These are phyloP conservation scores for Physeter macrocephalus DNA, from an alignment of 2,113 vertebrate genomes.

Conservation along the genomic window DNA sequence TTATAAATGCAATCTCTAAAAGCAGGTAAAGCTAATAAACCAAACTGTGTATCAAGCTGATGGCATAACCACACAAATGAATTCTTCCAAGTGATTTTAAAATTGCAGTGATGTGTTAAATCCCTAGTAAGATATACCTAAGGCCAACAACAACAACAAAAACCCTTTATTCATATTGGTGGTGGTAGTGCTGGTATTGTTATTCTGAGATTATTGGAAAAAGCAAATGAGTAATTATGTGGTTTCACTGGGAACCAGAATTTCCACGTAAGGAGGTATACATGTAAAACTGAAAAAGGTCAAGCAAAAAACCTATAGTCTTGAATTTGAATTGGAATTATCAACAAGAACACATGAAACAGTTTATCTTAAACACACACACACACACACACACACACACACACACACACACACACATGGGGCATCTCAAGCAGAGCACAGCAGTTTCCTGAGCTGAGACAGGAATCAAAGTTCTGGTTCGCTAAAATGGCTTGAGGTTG, in stretches of 20 bases:
- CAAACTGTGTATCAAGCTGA: neutral
- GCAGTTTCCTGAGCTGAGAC: neutral
- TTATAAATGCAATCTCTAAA: neutral
- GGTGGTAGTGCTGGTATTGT: neutral
- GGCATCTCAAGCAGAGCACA: neutral
- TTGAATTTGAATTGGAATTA: neutral
- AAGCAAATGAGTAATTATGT: neutral
- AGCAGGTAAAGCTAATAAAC: neutral
- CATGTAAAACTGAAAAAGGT: neutral
- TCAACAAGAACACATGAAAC: neutral
- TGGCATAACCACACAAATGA: neutral
- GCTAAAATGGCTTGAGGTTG: neutral
- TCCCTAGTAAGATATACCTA: neutral
- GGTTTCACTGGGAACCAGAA: neutral
- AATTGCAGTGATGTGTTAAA: neutral
- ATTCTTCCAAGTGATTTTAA: neutral
- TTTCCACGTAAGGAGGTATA: neutral
- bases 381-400: neutral
- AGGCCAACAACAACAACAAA: neutral
- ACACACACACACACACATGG: neutral
- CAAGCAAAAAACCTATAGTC: neutral
- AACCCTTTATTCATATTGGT: neutral
- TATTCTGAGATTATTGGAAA: neutral
- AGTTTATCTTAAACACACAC: neutral
- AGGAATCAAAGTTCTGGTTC: neutral